Base-by-base conservation (phyloP, 2,797 vertebrate species). In the Heliangelus exortis region DNA sequence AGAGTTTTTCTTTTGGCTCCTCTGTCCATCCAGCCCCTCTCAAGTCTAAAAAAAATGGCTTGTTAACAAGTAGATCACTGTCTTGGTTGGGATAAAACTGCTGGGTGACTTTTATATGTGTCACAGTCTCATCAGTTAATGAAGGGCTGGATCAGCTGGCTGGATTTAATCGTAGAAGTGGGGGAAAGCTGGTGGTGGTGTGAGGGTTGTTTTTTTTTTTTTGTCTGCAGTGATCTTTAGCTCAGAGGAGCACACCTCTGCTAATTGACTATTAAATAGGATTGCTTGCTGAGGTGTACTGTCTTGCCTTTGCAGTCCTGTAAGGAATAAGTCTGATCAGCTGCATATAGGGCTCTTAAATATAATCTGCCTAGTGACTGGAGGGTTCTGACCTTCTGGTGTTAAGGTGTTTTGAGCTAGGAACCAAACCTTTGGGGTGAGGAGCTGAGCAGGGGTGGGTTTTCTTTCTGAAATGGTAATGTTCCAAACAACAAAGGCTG, bases 301-400 rank as follows among this genome's bases (percentile, higher is more conserved):
- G 67, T 45, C 92, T 87, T 69, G 75, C 65, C 26, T 0, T 75
- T 66, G 65, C 73, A 87, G 2, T 89, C 89, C 93, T 92, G 93
- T 86, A 84, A 82, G 91, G 92, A 92, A 23, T 93, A 86, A 89
- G 57, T 61, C 86, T 93, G 89, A 92, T 93, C 61, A 93, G 82
- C 94, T 77, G 90, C 82, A 53, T 58, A 59, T 17, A 50, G 33
- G 36, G 79, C 59, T 91, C 73, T 91, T 90, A 90, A 90, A 84
- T 84, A 67, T 89, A 90, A 82, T 89, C 94, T 94, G 67, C 91
- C 83, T 94, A 78, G 81, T 79, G 76, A 84, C 82, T 76, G 63
- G 12, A 69, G 69, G 76, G 78, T 67, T 95, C 81, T 89, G 73
- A 84, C 93, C 74, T 69, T 29, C 54, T 47, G 61, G 23, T 87